A percentile compares a stretch with the other conserved stretches of the same genome.
Conservation (phyloP, 2,113 vertebrate genomes). For the Sphyrna mokarran region DNA sequence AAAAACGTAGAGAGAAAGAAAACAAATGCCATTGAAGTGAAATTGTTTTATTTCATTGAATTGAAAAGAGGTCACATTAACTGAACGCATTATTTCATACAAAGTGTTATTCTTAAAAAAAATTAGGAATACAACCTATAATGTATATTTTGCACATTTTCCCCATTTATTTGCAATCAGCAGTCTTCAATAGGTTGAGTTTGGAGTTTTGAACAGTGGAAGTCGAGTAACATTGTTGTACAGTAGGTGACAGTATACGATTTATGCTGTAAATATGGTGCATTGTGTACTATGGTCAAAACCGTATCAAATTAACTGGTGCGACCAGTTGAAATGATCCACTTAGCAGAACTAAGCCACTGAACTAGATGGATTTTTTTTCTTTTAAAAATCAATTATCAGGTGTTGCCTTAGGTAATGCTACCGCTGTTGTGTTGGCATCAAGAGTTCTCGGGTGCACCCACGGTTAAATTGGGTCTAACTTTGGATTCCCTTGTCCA, state of each 20-base stretch:
- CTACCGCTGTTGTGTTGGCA: background rate
- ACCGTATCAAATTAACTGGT: background rate
- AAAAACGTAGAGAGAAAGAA: background rate
- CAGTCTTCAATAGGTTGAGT: background rate
- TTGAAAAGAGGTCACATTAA: background rate
- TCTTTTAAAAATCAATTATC: background rate
- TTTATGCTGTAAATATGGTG: background rate
- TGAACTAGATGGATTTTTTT: background rate
- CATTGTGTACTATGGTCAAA: background rate
- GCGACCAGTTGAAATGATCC: background rate
- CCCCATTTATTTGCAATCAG: background rate
- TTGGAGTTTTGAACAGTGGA: background rate
- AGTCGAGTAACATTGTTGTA: background rate
- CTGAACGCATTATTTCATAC: background rate
- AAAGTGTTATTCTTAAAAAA: background rate
- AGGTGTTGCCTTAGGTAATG: background rate
- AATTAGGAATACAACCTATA: background rate
- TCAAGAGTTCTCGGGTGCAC: background rate
- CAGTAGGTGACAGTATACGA: conserved; percentile 20
- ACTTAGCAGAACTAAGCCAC: background rate
- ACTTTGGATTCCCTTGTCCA: background rate
- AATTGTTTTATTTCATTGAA: background rate
- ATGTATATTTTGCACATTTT: background rate
- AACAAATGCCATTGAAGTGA: background rate
- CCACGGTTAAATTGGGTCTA: background rate